Evolutionary conservation across 2,888 invertebrate genomes (phyloP).

Genomic region (Protophormia terraenovae): DNA sequence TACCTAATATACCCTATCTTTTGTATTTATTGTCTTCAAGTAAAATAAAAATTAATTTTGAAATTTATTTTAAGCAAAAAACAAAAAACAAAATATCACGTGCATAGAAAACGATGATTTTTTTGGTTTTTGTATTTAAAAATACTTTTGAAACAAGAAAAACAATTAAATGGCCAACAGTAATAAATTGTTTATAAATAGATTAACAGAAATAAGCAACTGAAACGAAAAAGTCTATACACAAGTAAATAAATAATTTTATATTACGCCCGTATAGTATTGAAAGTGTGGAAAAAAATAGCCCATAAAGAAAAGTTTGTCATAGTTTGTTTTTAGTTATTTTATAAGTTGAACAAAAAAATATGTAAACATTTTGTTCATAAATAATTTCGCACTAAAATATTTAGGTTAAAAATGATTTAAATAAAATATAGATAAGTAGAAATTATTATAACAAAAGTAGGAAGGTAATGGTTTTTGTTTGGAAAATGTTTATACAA

Average conservation of each 20-base stretch:
- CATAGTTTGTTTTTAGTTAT: too few species aligned
- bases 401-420: too few species aligned
- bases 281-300: background rate
- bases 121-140: background rate
- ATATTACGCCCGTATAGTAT: background rate
- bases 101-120: background rate
- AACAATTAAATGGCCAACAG: background rate
- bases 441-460: too few species aligned
- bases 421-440: too few species aligned
- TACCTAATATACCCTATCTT: background rate
- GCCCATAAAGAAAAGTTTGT: too few species aligned
- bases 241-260: background rate
- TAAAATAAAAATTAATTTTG: background rate
- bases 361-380: too few species aligned
- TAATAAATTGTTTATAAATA: background rate
- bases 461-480: too few species aligned
- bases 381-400: too few species aligned
- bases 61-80: constrained; percentile 38
- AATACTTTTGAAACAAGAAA: constrained; percentile 11
- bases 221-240: background rate
- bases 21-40: background rate
- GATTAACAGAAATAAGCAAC: background rate
- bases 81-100: constrained; percentile 23
- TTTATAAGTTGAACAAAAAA: too few species aligned
- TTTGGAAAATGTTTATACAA: too few species aligned